Percentiles rank a stretch among this genome's conserved stretches.
Evolutionary conservation across 1,140 invertebrate genomes (phyloP).

Genomic region (Palaemon carinicauda): DNA sequence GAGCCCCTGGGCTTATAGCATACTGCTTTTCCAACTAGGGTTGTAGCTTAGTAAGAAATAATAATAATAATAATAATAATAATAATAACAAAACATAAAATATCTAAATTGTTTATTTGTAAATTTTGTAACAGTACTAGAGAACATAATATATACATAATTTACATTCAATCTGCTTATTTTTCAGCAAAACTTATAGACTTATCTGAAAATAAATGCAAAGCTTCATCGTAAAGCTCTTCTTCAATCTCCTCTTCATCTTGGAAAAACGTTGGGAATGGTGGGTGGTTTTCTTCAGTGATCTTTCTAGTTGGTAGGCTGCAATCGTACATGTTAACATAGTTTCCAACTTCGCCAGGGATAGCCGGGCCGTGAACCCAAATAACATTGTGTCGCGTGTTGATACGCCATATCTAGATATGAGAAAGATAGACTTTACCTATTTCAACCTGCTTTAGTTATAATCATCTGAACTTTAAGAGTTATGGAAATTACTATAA

Average conservation of each 20-base stretch:
- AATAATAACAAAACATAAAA: no score
- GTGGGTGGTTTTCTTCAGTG: slow-evolving; percentile 68
- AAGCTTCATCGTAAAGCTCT: slow-evolving; percentile 75
- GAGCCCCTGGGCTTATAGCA: no score
- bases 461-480: no score
- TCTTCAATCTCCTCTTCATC: slow-evolving; percentile 71
- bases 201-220: slow-evolving; percentile 76
- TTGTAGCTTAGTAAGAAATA: no score
- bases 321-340: slow-evolving; percentile 85
- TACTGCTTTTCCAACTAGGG: no score
- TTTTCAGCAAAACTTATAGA: slow-evolving; percentile 75
- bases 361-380: slow-evolving; percentile 84
- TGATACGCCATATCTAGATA: slow-evolving; percentile 84
- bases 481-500: no score
- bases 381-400: slow-evolving; percentile 92
- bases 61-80: no score
- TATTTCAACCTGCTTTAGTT: no score
- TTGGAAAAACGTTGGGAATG: slow-evolving; percentile 82
- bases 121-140: no score
- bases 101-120: no score
- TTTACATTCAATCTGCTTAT: background rate
- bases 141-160: no score
- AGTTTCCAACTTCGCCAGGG: slow-evolving; percentile 81
- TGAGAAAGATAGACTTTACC: slow-evolving; percentile 58
- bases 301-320: slow-evolving; percentile 68